Evolutionary conservation across 1,140 invertebrate species (phyloP).

Genomic region (Augochlora pura): DNA sequence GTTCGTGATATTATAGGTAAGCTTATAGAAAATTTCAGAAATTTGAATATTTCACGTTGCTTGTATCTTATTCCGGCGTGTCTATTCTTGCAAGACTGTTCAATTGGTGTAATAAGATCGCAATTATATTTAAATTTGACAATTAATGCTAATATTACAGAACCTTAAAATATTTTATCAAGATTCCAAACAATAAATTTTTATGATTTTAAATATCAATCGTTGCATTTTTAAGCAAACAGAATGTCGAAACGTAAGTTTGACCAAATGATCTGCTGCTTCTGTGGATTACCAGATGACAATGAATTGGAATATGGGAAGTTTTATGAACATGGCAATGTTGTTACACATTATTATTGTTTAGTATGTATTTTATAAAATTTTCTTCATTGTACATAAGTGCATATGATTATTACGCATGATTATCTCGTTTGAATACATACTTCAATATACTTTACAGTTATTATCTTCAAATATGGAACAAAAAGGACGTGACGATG

Average conservation of each 20-base stretch:
- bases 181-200: neutral
- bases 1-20: neutral
- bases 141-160: too few relatives aligned
- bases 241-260: slow-evolving; percentile 16
- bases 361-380: slow-evolving; percentile 72
- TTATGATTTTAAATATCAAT: too few relatives aligned
- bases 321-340: slow-evolving; percentile 76
- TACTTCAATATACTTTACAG: slow-evolving; percentile 75
- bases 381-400: neutral
- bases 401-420: neutral
- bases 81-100: neutral
- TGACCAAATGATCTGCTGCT: slow-evolving; percentile 71
- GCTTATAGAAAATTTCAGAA: neutral
- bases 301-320: slow-evolving; percentile 81
- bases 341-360: slow-evolving; percentile 82
- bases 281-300: slow-evolving; percentile 78
- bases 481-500: slow-evolving; percentile 82
- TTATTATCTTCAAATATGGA: slow-evolving; percentile 83
- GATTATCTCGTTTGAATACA: neutral
- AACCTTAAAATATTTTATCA: neutral
- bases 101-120: neutral
- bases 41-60: neutral
- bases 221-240: neutral
- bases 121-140: too few relatives aligned
- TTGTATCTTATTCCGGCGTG: neutral